Base-by-base conservation (phyloP, 2,888 invertebrate species). In the Chymomyza amoena region DNA sequence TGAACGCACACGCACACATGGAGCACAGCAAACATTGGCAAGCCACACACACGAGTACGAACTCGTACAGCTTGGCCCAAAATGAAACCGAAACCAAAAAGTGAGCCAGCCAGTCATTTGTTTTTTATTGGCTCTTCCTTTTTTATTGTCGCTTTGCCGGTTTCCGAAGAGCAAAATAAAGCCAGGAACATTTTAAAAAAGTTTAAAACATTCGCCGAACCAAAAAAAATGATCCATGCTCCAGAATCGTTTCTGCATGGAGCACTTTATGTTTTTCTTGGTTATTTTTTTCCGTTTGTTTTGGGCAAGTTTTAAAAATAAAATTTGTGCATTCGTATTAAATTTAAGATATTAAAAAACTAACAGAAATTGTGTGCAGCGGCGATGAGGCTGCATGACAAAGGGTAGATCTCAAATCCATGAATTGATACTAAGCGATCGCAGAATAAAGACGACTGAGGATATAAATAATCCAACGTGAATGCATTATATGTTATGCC, bases 1-100 rank as follows among this genome's bases (percentile, higher is more conserved):
- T 64, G 64, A 77, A 70, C 52, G 64, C 50, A 20, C 13, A 54
- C n/a, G 39, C 13, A 32, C 62, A 63, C 56, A 59, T 63, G 64
- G 74, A 45, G 39, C 39, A 45, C 13, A 13, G 13, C 39, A 45
- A 45, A 45, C 39, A 45, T 45, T 10, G 39, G 39, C 36, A 45
- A 45, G 39, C 13, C n/a, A 54, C 20, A 65, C 56, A 61, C 56
- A 61, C n/a, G n/a, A n/a, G n/a, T n/a, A n/a, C n/a, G n/a, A n/a
- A n/a, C 7, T 60, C 56, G 51, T 54, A 64, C 25, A 16, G 16
- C 39, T 45, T 61, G 61, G 62, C 73, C 61, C 69, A 65, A 15
- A 51, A 28, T 51, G 56, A 64, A 69, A 60, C 20, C 54, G 9
- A 20, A 18, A 20, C 15, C 54, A n/a, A 54, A 54, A 18, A 2